Conservation (phyloP, 2,113 vertebrate species). For the Sceloporus tristichus region DNA sequence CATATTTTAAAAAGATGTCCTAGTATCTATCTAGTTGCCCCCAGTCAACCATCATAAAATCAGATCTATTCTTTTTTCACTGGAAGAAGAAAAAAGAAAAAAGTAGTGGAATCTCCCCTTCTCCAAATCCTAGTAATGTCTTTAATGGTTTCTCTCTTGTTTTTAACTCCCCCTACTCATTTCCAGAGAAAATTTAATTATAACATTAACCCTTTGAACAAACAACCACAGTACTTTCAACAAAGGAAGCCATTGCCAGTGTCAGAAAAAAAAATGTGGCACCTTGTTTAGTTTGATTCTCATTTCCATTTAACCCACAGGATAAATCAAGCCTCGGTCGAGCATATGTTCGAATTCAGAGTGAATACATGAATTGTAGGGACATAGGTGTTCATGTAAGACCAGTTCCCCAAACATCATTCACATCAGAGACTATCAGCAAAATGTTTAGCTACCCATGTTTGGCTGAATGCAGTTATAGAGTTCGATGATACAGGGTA, state of each 20-base stretch:
- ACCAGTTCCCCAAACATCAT: no score
- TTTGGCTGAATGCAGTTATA: no score
- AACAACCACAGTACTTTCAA: neutral
- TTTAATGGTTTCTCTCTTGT: neutral
- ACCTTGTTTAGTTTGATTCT: constrained; percentile 23
- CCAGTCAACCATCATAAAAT: neutral
- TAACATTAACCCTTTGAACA: neutral
- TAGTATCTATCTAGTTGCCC: neutral
- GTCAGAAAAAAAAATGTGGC: neutral
- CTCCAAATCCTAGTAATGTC: neutral
- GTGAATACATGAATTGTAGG: no score
- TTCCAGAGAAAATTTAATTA: neutral
- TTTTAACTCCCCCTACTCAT: neutral
- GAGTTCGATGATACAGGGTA: no score
- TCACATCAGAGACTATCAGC: no score
- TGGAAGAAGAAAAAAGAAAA: neutral
- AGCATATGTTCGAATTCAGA: no score
- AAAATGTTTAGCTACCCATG: no score
- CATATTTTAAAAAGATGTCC: neutral
- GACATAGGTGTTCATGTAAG: no score
- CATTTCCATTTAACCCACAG: constrained; percentile 35
- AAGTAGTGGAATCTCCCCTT: neutral
- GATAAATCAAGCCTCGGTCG: neutral
- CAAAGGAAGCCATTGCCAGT: constrained; percentile 32
- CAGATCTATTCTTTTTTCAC: neutral